Base-by-base conservation (phyloP, 2,113 vertebrate species). In the Chloroceryle aenea region DNA sequence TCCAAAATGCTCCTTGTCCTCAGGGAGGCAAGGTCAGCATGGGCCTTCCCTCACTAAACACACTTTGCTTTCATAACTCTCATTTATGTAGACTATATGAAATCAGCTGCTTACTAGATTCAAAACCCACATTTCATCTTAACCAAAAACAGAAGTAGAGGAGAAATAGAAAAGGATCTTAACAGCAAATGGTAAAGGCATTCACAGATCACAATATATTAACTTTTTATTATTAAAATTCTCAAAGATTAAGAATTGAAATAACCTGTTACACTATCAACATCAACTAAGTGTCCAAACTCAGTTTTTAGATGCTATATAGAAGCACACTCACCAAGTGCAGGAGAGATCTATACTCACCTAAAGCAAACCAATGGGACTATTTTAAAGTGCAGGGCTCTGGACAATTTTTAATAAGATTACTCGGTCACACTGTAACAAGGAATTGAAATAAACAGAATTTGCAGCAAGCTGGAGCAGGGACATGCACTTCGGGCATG, bases 121-220 rank as follows among this genome's bases (percentile, higher is more conserved):
- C 89, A 93, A 90, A 97, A 6, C 22, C 43, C 68, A 74, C 83
- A 81, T 90, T 95, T 95, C 76, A 91, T 72, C 95, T 68, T 96
- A 97, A 95, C 64, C 32, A 92, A 85, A 95, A 97, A 27, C 77
- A 36, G 58, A 94, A 96, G 86, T 18, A 45, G 6, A 18, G 16
- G n/a, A 71, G 14, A 82, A 21, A 62, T 19, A 59, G 55, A 55
- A 85, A 79, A 87, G 61, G 22, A 17, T 59, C 79, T 68, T 62
- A 61, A 64, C 10, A 82, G 27, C 3, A 7, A 93, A 89, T 48
- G 23, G 78, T 61, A 69, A 73, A 93, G 34, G n/a, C 38, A 56
- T 20, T 53, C 74, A 68, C 0, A 91, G 62, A 52, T 48, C 56
- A 73, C 38, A 91, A 43, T 36, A 87, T 26, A 78, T 59, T 14